Evolutionary conservation across 2,888 invertebrate genomes (phyloP).

Genomic region (Habroteleia sp.): DNA sequence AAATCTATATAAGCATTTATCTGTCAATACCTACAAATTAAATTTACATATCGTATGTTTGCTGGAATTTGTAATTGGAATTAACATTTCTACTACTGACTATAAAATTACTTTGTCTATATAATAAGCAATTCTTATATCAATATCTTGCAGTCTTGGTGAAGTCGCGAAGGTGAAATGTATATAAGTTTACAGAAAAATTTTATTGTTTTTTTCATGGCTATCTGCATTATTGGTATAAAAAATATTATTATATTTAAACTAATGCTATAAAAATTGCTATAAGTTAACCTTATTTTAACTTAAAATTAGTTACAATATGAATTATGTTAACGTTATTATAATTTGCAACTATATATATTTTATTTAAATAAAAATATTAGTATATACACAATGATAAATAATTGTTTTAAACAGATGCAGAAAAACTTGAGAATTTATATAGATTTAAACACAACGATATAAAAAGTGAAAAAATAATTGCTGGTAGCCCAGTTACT

Average conservation of each 20-base stretch:
- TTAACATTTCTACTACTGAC: constrained; percentile 10
- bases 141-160: constrained; percentile 8
- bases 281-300: no score
- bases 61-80: constrained; percentile 23
- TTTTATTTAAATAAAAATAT: background rate
- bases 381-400: no score
- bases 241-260: background rate
- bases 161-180: constrained; percentile 18
- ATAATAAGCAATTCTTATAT: constrained; percentile 21
- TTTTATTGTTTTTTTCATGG: background rate
- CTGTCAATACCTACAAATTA: constrained; percentile 5
- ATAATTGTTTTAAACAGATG: no score
- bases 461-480: constrained; percentile 25
- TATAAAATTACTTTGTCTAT: constrained; percentile 18
- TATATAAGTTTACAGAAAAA: constrained; percentile 10
- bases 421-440: no score
- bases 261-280: no score
- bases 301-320: no score
- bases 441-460: no score
- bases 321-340: background rate
- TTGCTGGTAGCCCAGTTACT: constrained; percentile 3
- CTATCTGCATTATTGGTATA: constrained; percentile 21
- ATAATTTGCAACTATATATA: no score
- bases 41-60: constrained; percentile 22
- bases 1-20: constrained; percentile 14